These are phyloP conservation scores for Melanotus villosus DNA, from an alignment of 2,888 invertebrate species.

Conservation along the genomic window DNA sequence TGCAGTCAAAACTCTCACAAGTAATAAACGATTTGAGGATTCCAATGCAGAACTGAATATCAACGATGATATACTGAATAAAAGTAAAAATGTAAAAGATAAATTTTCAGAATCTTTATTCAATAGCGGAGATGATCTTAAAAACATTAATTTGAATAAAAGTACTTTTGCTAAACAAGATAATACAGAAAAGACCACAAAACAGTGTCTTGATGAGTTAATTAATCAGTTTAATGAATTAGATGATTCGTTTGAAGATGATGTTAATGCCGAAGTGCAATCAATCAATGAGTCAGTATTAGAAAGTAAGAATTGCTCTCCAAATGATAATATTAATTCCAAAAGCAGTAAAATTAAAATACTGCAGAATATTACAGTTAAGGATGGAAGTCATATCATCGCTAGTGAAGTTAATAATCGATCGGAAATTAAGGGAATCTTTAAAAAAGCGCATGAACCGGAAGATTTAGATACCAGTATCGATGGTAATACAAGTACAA, in stretches of 20 bases:
- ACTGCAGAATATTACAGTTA: constrained; percentile 38
- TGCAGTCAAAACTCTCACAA: neutral
- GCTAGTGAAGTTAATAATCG: neutral
- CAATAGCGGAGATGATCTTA: neutral
- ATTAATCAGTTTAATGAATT: constrained; percentile 37
- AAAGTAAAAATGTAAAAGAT: neutral
- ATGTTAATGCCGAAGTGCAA: constrained; percentile 17
- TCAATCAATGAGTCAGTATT: neutral
- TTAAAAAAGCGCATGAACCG: too few species aligned
- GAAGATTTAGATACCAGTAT: too few species aligned
- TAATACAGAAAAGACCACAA: neutral
- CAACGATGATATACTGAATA: neutral
- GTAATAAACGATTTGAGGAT: too few species aligned
- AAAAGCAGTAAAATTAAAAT: constrained; percentile 36
- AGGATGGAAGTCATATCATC: constrained; percentile 4
- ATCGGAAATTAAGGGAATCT: constrained; percentile 16
- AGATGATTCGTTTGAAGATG: constrained; percentile 33
- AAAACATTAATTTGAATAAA: neutral
- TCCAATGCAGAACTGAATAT: neutral
- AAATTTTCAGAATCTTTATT: constrained; percentile 38
- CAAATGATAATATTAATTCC: neutral
- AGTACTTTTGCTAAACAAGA: neutral
- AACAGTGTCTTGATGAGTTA: constrained; percentile 27
- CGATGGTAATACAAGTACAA: constrained; percentile 19
- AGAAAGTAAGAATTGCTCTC: neutral